Evolutionary conservation across 2,888 invertebrate species (phyloP), one percentile per base, ranked within the genome.

Genomic region (Ametastegia equiseti): DNA sequence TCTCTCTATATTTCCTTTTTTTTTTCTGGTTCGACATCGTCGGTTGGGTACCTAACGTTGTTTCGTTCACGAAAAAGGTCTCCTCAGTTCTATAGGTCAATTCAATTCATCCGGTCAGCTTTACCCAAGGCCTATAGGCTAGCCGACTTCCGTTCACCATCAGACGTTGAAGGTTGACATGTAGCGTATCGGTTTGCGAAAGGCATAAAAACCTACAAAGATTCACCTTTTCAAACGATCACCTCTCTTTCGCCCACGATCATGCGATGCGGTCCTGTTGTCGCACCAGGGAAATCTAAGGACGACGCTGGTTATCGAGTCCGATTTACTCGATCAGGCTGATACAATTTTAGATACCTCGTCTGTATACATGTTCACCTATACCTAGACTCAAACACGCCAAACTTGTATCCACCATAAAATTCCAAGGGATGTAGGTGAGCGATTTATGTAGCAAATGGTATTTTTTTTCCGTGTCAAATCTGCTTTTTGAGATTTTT

Each of bases 41-140:
- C 23, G 67, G 39, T 67, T 39, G 67, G 67, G 67, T 60, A 30
- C 60, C 1, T 19, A 67, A 67, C 67, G 36, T 67, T 39, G 39
- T 67, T 67, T 67, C 39, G 19, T 15, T 11, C 2, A 23, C 3
- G 39, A 19, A 67, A 67, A 39, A 65, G 65, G 67, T 19, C 67
- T 30, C 30, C 27, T 13, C 30, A 13, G 23, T 60, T 67, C 67
- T 67, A 39, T 23, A 11, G 39, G 39, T 67, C 67, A 67, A 67
- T 67, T 67, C 39, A 39, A 67, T 67, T 67, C 42, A 39, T 67
- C 67, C 67, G 67, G 67, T 67, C 67, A 9, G 33, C 33, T 19
- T 60, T 15, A 15, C 60, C 60, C 27, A 9, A 27, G n/a, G n/a
- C n/a, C n/a, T n/a, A n/a, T n/a, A n/a, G n/a, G n/a, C n/a, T n/a